Conservation (phyloP, 2,797 vertebrate species). For the Squalus acanthias region DNA sequence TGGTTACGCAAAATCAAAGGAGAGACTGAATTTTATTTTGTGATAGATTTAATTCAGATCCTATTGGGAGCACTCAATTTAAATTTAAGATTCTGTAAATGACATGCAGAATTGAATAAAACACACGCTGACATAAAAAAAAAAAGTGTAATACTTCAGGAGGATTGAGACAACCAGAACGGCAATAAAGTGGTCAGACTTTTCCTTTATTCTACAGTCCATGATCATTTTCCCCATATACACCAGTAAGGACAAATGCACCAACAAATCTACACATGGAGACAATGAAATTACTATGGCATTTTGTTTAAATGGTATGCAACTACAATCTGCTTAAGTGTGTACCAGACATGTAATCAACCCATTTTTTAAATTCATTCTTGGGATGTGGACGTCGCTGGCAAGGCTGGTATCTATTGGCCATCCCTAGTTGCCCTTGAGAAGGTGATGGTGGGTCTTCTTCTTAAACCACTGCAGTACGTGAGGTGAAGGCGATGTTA, state of each 20-base stretch:
- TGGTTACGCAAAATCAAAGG: background rate
- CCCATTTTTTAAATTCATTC: background rate
- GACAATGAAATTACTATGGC: too few species aligned
- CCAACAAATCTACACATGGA: background rate
- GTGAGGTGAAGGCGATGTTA: background rate
- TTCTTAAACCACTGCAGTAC: background rate
- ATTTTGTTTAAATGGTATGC: too few species aligned
- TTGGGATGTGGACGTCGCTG: background rate
- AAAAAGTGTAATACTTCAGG: background rate
- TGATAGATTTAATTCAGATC: background rate
- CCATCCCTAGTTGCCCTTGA: background rate
- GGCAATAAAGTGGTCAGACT: background rate
- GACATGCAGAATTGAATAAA: conserved; percentile 2
- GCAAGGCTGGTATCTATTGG: background rate
- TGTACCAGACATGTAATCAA: background rate
- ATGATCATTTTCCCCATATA: background rate
- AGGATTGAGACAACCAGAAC: background rate
- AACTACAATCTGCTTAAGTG: background rate
- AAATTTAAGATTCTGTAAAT: background rate
- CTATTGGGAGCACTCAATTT: background rate
- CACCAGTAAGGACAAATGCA: background rate
- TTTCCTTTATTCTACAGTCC: background rate
- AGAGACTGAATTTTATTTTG: conserved; percentile 21
- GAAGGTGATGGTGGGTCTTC: background rate
- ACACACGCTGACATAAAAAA: background rate